phyloP scores from a whole-genome alignment of 2,888 invertebrate genomes.

The Chouioia cunea region DNA sequence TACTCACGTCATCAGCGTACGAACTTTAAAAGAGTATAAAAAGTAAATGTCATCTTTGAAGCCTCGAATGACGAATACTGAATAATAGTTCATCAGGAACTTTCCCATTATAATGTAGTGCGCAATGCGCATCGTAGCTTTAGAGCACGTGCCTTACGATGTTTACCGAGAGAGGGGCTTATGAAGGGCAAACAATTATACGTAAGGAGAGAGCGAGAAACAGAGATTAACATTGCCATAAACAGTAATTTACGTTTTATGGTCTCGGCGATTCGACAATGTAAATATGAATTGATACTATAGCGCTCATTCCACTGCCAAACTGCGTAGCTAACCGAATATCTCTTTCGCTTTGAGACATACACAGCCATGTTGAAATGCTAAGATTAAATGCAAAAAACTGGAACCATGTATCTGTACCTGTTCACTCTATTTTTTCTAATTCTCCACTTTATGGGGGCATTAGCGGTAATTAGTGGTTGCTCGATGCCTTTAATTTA shows the following conservation, averaged over 20 bases:
- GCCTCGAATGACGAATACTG: too few species aligned
- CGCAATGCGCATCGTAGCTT: background rate
- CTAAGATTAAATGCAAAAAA: constrained; percentile 44
- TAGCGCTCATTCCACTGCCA: constrained; percentile 44
- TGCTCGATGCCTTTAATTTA: too few species aligned
- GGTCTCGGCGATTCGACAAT: constrained; percentile 45
- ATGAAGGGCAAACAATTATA: background rate
- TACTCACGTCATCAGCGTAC: too few species aligned
- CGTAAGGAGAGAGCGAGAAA: background rate
- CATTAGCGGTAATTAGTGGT: too few species aligned
- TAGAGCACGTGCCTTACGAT: constrained; percentile 1
- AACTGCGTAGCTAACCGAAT: constrained; percentile 51
- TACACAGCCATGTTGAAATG: constrained; percentile 16
- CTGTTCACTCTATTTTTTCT: too few species aligned
- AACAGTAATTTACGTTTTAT: constrained; percentile 54
- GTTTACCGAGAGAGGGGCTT: constrained; percentile 11
- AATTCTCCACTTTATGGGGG: too few species aligned
- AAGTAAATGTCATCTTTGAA: too few species aligned
- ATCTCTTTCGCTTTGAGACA: constrained; percentile 46
- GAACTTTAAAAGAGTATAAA: too few species aligned
- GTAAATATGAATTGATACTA: constrained; percentile 20
- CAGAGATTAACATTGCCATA: constrained; percentile 46
- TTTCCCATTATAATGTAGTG: too few species aligned
- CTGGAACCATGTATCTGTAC: too few species aligned
- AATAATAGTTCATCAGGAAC: too few species aligned